phyloP scores from a whole-genome alignment of 1,140 invertebrate species.

The Bombus haemorrhoidalis region DNA sequence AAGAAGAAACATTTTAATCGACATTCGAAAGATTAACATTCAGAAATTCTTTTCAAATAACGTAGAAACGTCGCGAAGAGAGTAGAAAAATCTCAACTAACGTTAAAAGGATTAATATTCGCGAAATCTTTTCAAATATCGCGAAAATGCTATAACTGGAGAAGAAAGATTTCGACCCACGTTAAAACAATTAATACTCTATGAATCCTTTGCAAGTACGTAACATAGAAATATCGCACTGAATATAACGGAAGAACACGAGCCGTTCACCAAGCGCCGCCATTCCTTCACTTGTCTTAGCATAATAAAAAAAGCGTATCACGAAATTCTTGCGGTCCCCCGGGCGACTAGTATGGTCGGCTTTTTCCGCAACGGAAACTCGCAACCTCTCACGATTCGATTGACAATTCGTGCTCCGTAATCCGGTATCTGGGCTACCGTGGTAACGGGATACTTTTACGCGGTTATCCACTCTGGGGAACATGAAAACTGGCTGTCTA shows the following conservation, averaged over 20 bases:
- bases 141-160: background rate
- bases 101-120: no score
- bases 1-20: no score
- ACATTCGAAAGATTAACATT: no score
- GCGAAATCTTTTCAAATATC: no score
- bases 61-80: no score
- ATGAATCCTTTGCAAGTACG: background rate
- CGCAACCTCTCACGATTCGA: constrained; percentile 61
- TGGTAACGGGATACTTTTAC: constrained; percentile 78
- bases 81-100: no score
- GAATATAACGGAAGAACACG: no score
- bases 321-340: constrained; percentile 42
- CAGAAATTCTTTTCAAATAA: no score
- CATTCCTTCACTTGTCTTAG: background rate
- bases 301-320: background rate
- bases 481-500: constrained; percentile 58
- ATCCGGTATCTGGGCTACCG: constrained; percentile 78
- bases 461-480: constrained; percentile 65
- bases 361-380: constrained; percentile 40
- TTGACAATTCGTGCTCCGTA: constrained; percentile 78
- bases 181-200: background rate
- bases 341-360: background rate
- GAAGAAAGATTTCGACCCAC: background rate
- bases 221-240: background rate
- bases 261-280: background rate